Evolutionary conservation across 2,113 vertebrate genomes (phyloP), one percentile per base, ranked within the genome.

Genomic region (Eira barbara): DNA sequence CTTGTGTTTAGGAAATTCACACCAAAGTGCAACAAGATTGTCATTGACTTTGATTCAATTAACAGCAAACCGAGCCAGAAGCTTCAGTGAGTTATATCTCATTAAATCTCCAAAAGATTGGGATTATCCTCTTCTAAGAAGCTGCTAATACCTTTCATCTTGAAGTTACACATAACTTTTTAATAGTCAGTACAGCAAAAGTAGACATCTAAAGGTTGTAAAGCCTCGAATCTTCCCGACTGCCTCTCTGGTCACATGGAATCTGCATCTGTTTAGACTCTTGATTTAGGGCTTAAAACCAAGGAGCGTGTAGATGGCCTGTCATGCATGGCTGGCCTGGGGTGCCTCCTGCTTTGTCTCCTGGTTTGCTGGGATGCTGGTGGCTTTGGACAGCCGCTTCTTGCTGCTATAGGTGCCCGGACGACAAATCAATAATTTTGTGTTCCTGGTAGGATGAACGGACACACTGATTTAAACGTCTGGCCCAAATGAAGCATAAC

Each of bases 41-140:
- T 99, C 98, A 99, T 99, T 7, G 99, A 99, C 99, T 99, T 99
- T 98, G 99, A 99, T 98, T 99, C 99, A 96, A 99, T 99, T 98
- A 99, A 99, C 97, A 98, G 81, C 97, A 98, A 94, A 97, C 97
- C 95, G 67, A 98, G 92, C 98, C 98, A 98, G 95, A 98, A 98
- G 95, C 98, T 94, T 89, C 97, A 98, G 94, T 99, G 98, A 99
- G 97, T 98, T 98, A 74, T 86, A 52, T 93, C 97, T 98, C 97
- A 94, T 98, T 98, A 98, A 97, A 90, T 84, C 94, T 94, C 67
- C 80, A 36, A 97, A 98, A 98, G 95, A 96, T 36, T 94, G 86
- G 98, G 97, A 98, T 97, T 98, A 97, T 98, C 96, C 94, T 97
- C 97, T 95, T 96, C 97, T 97, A 82, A 97, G 98, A 98, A 97